Evolutionary conservation across 2,113 vertebrate genomes (phyloP).

Genomic region (Boulengeromyrus knoepffleri): DNA sequence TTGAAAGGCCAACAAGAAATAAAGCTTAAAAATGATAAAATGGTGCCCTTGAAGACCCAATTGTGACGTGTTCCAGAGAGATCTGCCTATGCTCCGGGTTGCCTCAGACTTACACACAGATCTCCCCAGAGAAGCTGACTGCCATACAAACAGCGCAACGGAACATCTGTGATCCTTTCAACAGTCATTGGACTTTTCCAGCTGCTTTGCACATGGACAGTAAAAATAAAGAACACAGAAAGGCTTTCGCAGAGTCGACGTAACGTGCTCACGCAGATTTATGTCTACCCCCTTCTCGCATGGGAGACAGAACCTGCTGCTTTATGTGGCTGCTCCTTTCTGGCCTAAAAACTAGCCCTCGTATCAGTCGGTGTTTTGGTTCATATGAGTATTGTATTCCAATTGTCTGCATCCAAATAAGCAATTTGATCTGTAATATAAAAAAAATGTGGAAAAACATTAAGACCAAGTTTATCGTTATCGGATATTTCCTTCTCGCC

Average conservation of each 20-base stretch:
- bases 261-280: not conserved
- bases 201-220: not conserved
- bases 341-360: not conserved
- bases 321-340: not conserved
- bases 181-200: not conserved
- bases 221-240: not conserved
- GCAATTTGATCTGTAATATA: not conserved
- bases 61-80: not conserved
- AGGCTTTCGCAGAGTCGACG: not conserved
- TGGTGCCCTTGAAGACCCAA: not conserved
- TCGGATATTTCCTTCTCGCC: not conserved
- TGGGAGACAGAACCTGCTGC: not conserved
- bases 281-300: not conserved
- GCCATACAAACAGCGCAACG: too few relatives aligned
- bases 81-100: not conserved
- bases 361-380: not conserved
- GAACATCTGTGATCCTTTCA: not conserved
- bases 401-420: not conserved
- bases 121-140: not conserved
- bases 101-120: not conserved
- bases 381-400: slow-evolving; percentile 12
- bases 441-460: not conserved
- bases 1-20: not conserved
- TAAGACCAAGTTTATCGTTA: not conserved
- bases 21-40: not conserved